Base-by-base conservation (phyloP, 2,888 invertebrate species). In the Hirtodrosophila histrioides region DNA sequence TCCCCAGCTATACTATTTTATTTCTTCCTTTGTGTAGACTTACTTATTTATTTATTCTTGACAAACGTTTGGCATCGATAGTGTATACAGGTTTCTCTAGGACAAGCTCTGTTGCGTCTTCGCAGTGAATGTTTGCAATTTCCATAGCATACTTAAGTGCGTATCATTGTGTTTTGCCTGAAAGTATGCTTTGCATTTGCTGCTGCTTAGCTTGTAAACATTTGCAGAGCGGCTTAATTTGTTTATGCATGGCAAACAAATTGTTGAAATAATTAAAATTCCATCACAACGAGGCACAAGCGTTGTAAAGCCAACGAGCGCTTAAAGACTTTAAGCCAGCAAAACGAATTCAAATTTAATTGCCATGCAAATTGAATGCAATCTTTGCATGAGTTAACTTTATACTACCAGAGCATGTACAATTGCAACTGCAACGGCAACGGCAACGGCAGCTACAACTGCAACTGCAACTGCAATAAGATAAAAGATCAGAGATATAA, bases 211-310 rank as follows among this genome's bases (percentile, higher is more conserved):
- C 66, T 61, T 62, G 64, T 64, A 80, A 75, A 68, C 69, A 81
- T 83, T 83, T 72, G 63, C 67, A 51, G 35, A 11, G 69, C 54
- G 49, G 55, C 65, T 71, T 77, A 85, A 85, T 81, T 82, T 77
- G 83, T 71, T 71, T 69, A 72, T 56, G 67, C 53, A 43, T 46
- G 24, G 41, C 70, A 70, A 84, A 70, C 66, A 84, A 68, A 65
- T 49, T 39, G 67, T 43, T 50, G 43, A 63, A 84, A 75, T 75
- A 75, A 80, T 78, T 80, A 80, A 70, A 75, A 80, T 74, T 35
- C 61, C 54, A 35, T 37, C 17, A 27, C 8, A n/a, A 29, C 24
- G 17, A 17, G 17, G 17, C 45, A 3, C 4, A 29, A 11, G 8
- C 33, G 58, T 49, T 31, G 6, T 8, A 31, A 2, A 31, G 8